Evolutionary conservation across 2,888 invertebrate genomes (phyloP).

Genomic region (Hipparchia semele): DNA sequence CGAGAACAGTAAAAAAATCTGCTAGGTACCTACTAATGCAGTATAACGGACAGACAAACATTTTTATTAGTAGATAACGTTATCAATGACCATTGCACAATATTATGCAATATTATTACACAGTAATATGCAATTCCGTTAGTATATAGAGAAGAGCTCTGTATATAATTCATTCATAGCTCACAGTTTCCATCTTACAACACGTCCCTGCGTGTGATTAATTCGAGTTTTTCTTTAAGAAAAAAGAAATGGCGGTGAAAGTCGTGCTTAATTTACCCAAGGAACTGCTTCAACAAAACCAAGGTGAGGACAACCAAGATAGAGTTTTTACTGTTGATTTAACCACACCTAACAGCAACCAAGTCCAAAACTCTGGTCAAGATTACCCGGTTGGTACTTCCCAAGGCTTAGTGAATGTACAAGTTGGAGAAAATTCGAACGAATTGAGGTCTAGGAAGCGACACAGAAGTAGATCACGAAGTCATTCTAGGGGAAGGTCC

Average conservation of each 20-base stretch:
- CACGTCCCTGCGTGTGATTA: background rate
- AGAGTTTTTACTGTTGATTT: conserved; percentile 20
- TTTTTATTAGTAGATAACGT: conserved; percentile 24
- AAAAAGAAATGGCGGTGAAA: conserved; percentile 21
- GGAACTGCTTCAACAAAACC: conserved; percentile 10
- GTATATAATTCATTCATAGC: background rate
- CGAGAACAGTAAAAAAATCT: too few species aligned
- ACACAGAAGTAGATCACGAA: conserved; percentile 24
- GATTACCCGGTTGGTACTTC: background rate
- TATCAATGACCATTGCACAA: conserved; percentile 32
- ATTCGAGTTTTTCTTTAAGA: background rate
- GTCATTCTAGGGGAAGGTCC: conserved; percentile 23
- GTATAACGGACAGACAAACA: conserved; percentile 21
- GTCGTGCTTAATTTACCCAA: conserved; percentile 20
- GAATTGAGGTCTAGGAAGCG: conserved; percentile 27
- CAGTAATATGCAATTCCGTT: conserved; percentile 35
- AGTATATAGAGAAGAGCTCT: background rate
- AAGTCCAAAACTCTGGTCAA: background rate
- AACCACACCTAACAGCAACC: background rate
- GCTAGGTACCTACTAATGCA: too few species aligned
- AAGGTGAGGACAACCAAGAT: conserved; percentile 28
- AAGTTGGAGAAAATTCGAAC: background rate
- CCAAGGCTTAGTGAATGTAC: conserved; percentile 1
- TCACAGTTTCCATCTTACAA: background rate
- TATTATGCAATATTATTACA: conserved; percentile 27